Evolutionary conservation across 2,113 vertebrate genomes (phyloP).

Genomic region (Pygoscelis antarcticus): DNA sequence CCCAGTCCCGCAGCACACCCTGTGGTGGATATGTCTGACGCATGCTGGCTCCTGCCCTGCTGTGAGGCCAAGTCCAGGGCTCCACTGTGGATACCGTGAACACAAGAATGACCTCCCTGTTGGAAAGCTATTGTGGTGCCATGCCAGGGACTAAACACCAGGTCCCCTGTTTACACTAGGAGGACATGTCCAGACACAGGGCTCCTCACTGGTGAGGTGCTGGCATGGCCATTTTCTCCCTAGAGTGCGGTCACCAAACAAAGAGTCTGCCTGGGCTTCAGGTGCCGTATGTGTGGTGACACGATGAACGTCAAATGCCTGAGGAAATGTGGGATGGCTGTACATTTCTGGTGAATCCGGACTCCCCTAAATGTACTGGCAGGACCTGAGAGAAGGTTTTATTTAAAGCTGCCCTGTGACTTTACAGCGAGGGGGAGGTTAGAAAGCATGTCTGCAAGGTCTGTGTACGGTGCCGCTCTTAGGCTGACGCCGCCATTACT

Average conservation of each 20-base stretch:
- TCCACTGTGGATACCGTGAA: rapidly evolving
- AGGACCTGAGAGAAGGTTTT: background rate
- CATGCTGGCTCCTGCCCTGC: rapidly evolving
- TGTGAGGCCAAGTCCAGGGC: rapidly evolving
- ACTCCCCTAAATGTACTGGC: background rate
- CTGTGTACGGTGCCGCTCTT: rapidly evolving
- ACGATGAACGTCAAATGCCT: rapidly evolving
- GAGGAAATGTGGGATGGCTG: rapidly evolving
- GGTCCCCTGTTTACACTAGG: background rate
- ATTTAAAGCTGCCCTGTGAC: background rate
- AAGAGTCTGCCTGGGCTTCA: rapidly evolving
- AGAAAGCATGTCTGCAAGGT: rapidly evolving
- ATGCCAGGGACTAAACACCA: rapidly evolving
- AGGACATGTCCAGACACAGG: background rate
- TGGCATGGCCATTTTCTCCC: rapidly evolving
- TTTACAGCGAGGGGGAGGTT: background rate
- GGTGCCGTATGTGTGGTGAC: rapidly evolving
- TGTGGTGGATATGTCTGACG: rapidly evolving
- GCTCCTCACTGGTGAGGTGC: background rate
- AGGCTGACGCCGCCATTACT: rapidly evolving
- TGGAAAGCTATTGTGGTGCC: background rate
- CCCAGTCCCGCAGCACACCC: rapidly evolving
- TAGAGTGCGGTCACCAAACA: rapidly evolving
- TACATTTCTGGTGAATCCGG: background rate
- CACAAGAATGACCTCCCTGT: background rate